A percentile compares a stretch with the other conserved stretches of the same genome.
Evolutionary conservation across 2,797 vertebrate species (phyloP).

Genomic region (Poeciliopsis gracilis): DNA sequence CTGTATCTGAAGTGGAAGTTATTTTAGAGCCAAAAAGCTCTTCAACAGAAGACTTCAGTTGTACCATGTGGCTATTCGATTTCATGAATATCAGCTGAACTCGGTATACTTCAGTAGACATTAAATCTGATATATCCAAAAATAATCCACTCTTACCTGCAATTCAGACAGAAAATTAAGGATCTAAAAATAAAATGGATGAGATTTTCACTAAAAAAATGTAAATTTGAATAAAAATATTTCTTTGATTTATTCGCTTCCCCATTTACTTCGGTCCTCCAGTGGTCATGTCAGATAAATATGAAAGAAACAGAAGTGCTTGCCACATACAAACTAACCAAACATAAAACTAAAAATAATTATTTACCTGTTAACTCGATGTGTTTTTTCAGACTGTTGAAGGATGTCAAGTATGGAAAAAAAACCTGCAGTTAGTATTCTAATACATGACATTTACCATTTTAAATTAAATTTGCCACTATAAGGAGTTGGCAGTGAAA

Average conservation of each 20-base stretch:
- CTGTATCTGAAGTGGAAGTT: slow-evolving; percentile 4
- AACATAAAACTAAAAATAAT: background rate
- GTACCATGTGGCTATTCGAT: background rate
- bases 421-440: background rate
- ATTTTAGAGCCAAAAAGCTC: slow-evolving; percentile 8
- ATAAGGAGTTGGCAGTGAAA: background rate
- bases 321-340: background rate
- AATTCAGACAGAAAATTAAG: background rate
- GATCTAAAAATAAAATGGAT: background rate
- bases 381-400: background rate
- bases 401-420: background rate
- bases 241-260: background rate
- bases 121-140: background rate
- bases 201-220: background rate
- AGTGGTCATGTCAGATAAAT: background rate
- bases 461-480: background rate
- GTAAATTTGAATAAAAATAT: background rate
- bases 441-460: background rate
- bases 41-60: slow-evolving; percentile 14
- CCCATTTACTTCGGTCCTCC: background rate
- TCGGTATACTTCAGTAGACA: background rate
- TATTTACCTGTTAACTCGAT: background rate
- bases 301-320: background rate
- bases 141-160: background rate
- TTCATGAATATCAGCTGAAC: background rate